These are phyloP conservation scores for Boloria euphrosyne DNA, from an alignment of 2,888 invertebrate genomes.

Conservation along the genomic window DNA sequence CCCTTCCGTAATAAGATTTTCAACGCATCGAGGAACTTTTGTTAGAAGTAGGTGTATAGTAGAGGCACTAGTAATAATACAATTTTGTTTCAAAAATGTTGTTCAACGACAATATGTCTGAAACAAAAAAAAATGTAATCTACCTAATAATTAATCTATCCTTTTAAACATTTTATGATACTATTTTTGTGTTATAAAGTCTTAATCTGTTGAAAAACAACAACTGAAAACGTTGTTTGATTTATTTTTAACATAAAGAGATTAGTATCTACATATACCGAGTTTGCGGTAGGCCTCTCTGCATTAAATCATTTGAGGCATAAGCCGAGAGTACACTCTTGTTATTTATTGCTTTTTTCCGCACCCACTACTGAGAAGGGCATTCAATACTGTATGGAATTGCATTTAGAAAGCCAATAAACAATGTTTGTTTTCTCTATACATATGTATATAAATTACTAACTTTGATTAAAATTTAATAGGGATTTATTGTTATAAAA, in stretches of 20 bases:
- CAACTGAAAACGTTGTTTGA: neutral
- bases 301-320: constrained; percentile 58
- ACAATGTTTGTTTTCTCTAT: constrained; percentile 52
- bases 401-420: constrained; percentile 60
- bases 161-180: too few species aligned
- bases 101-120: too few species aligned
- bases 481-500: too few species aligned
- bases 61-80: too few species aligned
- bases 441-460: constrained; percentile 1
- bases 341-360: constrained; percentile 65
- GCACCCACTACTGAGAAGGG: constrained; percentile 54
- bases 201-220: neutral
- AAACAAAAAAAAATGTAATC: too few species aligned
- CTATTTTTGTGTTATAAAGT: too few species aligned
- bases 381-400: constrained; percentile 60
- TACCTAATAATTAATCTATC: too few species aligned
- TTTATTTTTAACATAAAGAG: constrained; percentile 25
- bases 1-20: too few species aligned
- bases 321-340: constrained; percentile 49
- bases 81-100: too few species aligned
- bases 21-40: too few species aligned
- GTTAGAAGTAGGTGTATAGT: too few species aligned
- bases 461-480: constrained; percentile 4
- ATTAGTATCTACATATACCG: constrained; percentile 35
- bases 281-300: constrained; percentile 48